Evolutionary conservation across 1,140 invertebrate genomes (phyloP).

Genomic region (Zophobas atratus): DNA sequence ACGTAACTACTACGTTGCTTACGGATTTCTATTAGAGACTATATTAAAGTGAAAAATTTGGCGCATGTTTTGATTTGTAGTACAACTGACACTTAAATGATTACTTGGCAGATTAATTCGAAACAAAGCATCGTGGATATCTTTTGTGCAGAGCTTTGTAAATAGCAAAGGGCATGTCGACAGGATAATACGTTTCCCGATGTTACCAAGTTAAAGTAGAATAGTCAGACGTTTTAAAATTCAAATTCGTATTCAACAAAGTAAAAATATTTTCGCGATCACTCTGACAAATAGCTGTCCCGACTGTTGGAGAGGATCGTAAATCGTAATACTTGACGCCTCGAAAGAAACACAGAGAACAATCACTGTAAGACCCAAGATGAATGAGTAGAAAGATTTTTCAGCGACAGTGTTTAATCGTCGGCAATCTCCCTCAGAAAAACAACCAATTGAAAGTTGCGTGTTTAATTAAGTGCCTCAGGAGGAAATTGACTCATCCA

Average conservation of each 20-base stretch:
- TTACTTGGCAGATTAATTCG: no score
- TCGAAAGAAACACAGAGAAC: conserved; percentile 7
- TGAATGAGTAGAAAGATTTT: conserved; percentile 24
- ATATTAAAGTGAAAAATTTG: no score
- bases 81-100: no score
- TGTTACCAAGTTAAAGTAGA: no score
- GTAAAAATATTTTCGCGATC: neutral
- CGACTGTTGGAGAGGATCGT: neutral
- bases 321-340: conserved; percentile 8
- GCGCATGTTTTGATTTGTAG: no score
- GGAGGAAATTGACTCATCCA: conserved; percentile 25
- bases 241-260: neutral
- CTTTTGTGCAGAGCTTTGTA: no score
- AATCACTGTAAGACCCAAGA: neutral
- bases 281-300: neutral
- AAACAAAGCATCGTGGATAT: no score
- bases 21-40: no score
- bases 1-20: no score
- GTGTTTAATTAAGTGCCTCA: conserved; percentile 20
- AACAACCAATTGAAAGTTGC: conserved; percentile 24
- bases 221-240: no score
- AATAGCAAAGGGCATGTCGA: no score
- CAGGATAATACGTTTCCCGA: no score
- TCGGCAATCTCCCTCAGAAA: conserved; percentile 15
- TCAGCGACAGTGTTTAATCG: conserved; percentile 25